Base-by-base conservation (phyloP, 2,113 vertebrate genomes). In the Glaucidium brasilianum region DNA sequence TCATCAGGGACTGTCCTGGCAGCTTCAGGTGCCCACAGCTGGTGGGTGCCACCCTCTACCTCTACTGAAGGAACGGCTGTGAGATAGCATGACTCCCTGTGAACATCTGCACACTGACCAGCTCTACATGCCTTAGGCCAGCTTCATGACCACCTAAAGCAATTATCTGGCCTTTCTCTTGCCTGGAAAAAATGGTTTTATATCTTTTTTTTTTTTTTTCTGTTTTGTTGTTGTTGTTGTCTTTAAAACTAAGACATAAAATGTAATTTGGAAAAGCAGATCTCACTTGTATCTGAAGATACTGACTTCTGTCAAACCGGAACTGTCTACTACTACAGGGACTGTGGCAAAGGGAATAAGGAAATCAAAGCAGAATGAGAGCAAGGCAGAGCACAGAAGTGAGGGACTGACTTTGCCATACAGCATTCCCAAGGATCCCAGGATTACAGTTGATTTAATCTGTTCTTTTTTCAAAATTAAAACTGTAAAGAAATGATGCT, bases 1-100 rank as follows among this genome's bases (percentile, higher is more conserved):
- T 30, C 20, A 23, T 29, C 84, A 64, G 35, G 39, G 35, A 37
- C 52, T 25, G 15, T 34, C 13, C 75, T 3, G 26, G 26, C 18
- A 29, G 27, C 26, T 35, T 75, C 20, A 41, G 21, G 9, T 34
- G 41, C 29, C 49, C 32, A 7, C 0, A 0, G 25, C 35, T 1
- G 0, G 4, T 45, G 29, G 11, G 12, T 56, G 19, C 35, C 0
- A 0, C 35, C 16, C 49, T 8, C 47, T 45, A 43, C 13, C 27
- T 39, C 25, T 63, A 52, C 30, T 69, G 45, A 11, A 66, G 73
- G 30, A 92, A 64, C 63, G 90, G 60, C 55, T 67, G 37, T 43
- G 45, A 85, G 23, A 32, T 15, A 32, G 10, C 2, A 2, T 64
- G 21, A 39, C 39, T 60, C 27, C 29, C n/a, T 66, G 22, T 6